Percentiles rank a stretch among this genome's conserved stretches.
Evolutionary conservation across 2,113 vertebrate species (phyloP).

Genomic region (Pogonocichla stellata): DNA sequence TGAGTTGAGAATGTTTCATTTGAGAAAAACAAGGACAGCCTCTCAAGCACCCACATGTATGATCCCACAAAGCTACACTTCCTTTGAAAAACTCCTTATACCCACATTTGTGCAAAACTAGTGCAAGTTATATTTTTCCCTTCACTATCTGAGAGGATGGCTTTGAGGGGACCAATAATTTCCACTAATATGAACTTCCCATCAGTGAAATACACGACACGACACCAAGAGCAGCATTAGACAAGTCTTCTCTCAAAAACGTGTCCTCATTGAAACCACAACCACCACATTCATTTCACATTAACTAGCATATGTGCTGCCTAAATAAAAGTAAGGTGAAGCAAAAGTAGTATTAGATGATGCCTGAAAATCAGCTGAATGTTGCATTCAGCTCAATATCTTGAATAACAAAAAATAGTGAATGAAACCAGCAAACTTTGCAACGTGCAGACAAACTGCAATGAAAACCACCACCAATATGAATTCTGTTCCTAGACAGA

Average conservation of each 20-base stretch:
- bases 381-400: not conserved
- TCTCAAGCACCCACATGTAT: not conserved
- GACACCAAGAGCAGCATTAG: not conserved
- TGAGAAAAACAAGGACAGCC: not conserved
- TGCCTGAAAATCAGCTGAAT: not conserved
- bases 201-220: not conserved
- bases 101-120: not conserved
- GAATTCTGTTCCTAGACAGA: conserved; percentile 18
- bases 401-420: not conserved
- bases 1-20: not conserved
- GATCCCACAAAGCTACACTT: not conserved
- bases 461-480: not conserved
- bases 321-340: not conserved
- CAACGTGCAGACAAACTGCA: not conserved
- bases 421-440: not conserved
- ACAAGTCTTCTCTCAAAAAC: not conserved
- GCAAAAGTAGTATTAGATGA: not conserved
- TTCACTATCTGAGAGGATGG: not conserved
- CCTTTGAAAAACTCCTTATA: not conserved
- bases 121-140: not conserved
- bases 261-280: not conserved
- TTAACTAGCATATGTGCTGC: not conserved
- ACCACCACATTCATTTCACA: not conserved
- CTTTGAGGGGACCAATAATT: not conserved
- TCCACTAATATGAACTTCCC: not conserved